Conservation (phyloP, 2,113 vertebrate genomes). For the Ammodytes dubius region DNA sequence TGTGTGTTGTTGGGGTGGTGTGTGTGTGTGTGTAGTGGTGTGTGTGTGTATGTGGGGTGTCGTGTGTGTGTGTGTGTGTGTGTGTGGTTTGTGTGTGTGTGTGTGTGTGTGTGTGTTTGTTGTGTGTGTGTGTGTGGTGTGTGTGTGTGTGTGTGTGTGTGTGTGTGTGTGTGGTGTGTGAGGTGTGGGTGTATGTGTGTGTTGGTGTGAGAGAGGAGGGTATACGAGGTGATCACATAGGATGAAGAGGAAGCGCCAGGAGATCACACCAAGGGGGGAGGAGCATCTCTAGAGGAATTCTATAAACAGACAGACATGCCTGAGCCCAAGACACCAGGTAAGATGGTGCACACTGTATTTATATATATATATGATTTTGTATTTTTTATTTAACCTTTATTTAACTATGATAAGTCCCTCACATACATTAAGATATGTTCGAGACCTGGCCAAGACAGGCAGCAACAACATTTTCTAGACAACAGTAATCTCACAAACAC, state of each 20-base stretch:
- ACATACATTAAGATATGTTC: no score
- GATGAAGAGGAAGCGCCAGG: constrained; percentile 65
- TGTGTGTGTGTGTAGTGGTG: constrained; percentile 7
- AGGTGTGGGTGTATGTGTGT: background rate
- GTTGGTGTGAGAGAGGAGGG: background rate
- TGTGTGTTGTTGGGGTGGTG: no score
- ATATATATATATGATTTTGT: background rate
- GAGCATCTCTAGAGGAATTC: constrained; percentile 71
- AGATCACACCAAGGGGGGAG: constrained; percentile 67
- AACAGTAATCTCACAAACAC: no score
- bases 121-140: background rate
- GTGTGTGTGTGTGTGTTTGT: background rate
- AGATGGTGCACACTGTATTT: constrained; percentile 44
- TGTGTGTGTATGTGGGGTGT: constrained; percentile 3
- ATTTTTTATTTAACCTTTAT: no score
- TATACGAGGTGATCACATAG: constrained; percentile 82
- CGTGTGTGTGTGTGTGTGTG: background rate
- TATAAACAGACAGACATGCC: constrained; percentile 80
- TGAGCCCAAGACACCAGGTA: constrained; percentile 84
- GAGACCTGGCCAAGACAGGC: no score
- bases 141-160: background rate
- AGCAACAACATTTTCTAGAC: no score
- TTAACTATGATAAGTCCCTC: no score
- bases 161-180: constrained; percentile 1
- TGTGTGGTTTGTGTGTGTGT: background rate